A percentile compares a stretch with the other conserved stretches of the same genome.
These are phyloP conservation scores for Lacerta agilis DNA, from an alignment of 2,797 vertebrate genomes.

Conservation along the genomic window DNA sequence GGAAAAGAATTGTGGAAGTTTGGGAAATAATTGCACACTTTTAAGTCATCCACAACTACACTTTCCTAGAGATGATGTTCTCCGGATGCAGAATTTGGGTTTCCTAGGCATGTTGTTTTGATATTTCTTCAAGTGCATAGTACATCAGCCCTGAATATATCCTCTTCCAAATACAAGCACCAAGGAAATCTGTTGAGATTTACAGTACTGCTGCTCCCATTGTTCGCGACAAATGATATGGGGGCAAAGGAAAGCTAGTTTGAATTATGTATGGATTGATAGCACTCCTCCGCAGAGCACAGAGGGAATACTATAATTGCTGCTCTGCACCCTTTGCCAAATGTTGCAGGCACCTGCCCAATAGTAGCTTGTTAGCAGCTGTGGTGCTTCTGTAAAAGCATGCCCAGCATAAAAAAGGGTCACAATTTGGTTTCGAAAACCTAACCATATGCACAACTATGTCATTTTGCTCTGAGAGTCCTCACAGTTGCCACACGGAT, in stretches of 20 bases:
- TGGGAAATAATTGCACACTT: background rate
- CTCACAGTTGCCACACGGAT: background rate
- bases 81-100: background rate
- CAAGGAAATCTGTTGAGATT: background rate
- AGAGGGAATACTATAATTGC: constrained; percentile 60
- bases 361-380: background rate
- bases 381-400: background rate
- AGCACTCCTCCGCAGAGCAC: constrained; percentile 1
- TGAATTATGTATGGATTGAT: constrained; percentile 36
- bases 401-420: background rate
- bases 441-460: background rate
- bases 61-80: background rate
- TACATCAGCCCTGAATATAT: background rate
- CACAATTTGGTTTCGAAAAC: background rate
- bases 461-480: background rate
- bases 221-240: constrained; percentile 2
- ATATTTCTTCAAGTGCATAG: background rate
- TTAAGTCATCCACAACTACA: no score
- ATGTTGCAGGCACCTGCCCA: background rate
- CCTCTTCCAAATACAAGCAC: background rate
- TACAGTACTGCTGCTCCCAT: background rate
- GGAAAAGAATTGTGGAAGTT: background rate
- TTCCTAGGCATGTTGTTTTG: background rate
- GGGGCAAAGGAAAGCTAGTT: constrained; percentile 6
- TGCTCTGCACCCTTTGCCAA: constrained; percentile 40